phyloP scores from a whole-genome alignment of 1,140 invertebrate species.

The Magallana ariakensis region DNA sequence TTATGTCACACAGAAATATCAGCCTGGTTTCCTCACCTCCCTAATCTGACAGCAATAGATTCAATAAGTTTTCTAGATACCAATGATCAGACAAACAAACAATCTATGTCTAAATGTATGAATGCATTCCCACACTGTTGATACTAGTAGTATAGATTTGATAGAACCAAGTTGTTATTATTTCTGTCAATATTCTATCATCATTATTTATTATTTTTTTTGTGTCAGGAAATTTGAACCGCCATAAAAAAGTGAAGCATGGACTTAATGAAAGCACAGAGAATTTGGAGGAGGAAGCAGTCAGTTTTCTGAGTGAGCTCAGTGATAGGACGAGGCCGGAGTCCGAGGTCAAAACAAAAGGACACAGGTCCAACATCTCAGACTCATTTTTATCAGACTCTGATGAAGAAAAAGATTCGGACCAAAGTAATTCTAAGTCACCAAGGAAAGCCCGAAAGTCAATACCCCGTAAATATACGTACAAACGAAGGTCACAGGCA shows the following conservation, averaged over 20 bases:
- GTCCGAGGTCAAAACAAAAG: constrained; percentile 48
- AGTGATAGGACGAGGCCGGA: constrained; percentile 64
- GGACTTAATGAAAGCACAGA: constrained; percentile 74
- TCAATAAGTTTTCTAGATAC: no score
- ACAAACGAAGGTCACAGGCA: constrained; percentile 20
- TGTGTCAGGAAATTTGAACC: constrained; percentile 73
- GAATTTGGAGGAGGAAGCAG: constrained; percentile 74
- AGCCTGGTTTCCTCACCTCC: no score
- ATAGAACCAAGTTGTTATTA: no score
- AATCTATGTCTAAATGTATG: no score
- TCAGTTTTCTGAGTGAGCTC: constrained; percentile 70
- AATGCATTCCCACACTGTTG: no score
- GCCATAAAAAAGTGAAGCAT: constrained; percentile 78
- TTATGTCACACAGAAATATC: no score
- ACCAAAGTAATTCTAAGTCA: constrained; percentile 42
- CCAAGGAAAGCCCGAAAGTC: constrained; percentile 65
- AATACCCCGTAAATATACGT: constrained; percentile 57
- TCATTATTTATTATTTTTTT: no score
- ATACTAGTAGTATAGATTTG: no score
- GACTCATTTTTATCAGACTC: constrained; percentile 49
- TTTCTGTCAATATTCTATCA: no score
- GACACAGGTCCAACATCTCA: constrained; percentile 46
- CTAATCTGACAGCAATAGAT: no score
- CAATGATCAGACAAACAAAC: no score
- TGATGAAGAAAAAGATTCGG: constrained; percentile 4